Base-by-base conservation (phyloP, 2,797 vertebrate genomes). In the Eleutherodactylus coqui region DNA sequence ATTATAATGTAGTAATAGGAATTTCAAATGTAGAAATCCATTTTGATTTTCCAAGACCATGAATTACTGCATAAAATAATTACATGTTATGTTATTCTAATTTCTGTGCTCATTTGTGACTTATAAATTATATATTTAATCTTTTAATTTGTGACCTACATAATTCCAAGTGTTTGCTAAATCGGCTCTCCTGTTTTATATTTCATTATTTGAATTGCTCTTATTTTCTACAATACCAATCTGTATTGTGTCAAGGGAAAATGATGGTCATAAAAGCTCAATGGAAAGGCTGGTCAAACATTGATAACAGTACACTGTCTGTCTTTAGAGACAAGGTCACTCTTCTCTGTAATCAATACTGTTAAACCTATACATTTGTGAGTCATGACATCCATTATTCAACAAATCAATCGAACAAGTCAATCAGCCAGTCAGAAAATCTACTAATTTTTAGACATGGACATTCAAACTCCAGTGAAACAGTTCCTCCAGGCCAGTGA, bases 351-450 rank as follows among this genome's bases (percentile, higher is more conserved):
- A 36, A 81, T 86, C 85, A 76, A 86, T 86, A 73, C 27, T 49
- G 69, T 75, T 55, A 82, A 51, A 77, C 36, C 36, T 69, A 69
- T 77, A 36, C 72, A 80, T 85, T 67, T 85, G 53, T 80, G 76
- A 73, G 67, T 64, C 77, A 79, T 79, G 83, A 41, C 83, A 82
- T 81, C 78, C 51, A 76, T 82, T 86, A 82, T 82, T 86, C 85
- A 83, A 76, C 60, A 77, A 82, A 86, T 78, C 79, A 78, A 78
- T 86, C 36, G 6, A 78, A 85, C 36, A 27, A 83, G 51, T 41
- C 69, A 85, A 53, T 27, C 49, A 69, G 49, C 34, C 62, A 60
- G 55, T 79, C 43, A 85, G 62, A 85, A 78, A 70, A 85, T 69
- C 43, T 53, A n/a, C 70, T 78, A 47, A 47, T 51, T 79, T 43